phyloP scores from a whole-genome alignment of 2,888 invertebrate genomes.

The Trachelus troglodyta region DNA sequence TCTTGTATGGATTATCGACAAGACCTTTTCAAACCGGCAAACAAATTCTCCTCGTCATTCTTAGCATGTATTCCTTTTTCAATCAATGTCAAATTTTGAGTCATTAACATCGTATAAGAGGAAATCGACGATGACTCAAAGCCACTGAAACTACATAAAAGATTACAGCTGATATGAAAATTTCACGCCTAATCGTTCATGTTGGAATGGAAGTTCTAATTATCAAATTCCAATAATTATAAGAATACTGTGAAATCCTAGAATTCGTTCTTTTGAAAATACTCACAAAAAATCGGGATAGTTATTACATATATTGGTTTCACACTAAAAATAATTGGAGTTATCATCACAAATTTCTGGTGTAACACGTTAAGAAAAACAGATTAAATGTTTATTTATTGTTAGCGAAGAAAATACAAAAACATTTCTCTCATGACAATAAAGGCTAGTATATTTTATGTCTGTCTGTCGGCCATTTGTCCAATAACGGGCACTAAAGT shows the following conservation, averaged over 20 bases:
- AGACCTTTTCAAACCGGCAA: neutral
- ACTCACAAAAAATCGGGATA: neutral
- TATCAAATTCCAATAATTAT: slow-evolving; percentile 33
- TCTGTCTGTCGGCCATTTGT: neutral
- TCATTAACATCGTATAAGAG: neutral
- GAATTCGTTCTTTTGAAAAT: neutral
- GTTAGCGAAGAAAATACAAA: neutral
- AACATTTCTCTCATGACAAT: neutral
- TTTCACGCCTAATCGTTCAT: neutral
- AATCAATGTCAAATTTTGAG: neutral
- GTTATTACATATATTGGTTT: neutral
- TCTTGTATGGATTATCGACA: neutral
- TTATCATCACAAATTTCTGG: neutral
- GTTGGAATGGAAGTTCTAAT: neutral
- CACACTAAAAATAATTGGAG: neutral
- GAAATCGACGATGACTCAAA: neutral
- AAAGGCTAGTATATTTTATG: neutral
- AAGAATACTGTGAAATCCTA: slow-evolving; percentile 25
- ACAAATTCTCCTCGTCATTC: neutral
- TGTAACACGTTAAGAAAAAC: neutral
- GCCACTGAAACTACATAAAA: neutral
- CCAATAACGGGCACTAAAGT: neutral
- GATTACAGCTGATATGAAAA: neutral
- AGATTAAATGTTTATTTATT: neutral
- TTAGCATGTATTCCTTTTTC: neutral